Percentiles rank a stretch among this genome's conserved stretches.
phyloP scores from a whole-genome alignment of 2,888 invertebrate genomes.

The Drosophila dives region DNA sequence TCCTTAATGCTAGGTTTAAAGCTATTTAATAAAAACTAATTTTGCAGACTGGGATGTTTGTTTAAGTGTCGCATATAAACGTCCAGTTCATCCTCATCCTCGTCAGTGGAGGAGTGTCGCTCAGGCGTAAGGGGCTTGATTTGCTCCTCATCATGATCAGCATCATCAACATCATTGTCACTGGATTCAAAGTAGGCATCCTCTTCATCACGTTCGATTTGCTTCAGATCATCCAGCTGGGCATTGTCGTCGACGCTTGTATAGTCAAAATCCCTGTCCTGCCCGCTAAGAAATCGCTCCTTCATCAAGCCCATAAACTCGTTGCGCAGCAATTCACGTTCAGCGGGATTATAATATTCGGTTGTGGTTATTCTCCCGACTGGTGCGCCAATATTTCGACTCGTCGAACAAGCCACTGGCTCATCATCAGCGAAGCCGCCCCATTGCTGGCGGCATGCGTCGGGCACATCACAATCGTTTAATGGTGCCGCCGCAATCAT shows the following conservation, averaged over 20 bases:
- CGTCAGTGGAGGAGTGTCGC: conserved; percentile 17
- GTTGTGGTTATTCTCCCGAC: conserved; percentile 43
- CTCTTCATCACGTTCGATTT: conserved; percentile 92
- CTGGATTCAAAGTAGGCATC: conserved; percentile 96
- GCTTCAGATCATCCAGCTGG: conserved; percentile 91
- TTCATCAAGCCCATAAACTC: conserved; percentile 95
- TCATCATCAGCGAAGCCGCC: conserved; percentile 87
- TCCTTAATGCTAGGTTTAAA: conserved; percentile 49
- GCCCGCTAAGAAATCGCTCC: conserved; percentile 92
- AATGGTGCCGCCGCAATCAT: background rate
- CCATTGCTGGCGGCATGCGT: conserved; percentile 85
- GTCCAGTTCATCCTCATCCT: conserved; percentile 91
- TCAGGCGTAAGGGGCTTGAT: conserved; percentile 37
- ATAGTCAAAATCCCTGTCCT: conserved; percentile 94
- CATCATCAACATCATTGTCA: conserved; percentile 86
- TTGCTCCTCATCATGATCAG: background rate
- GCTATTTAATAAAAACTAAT: conserved; percentile 44
- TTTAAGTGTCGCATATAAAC: conserved; percentile 88
- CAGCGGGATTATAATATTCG: conserved; percentile 83
- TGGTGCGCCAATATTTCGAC: conserved; percentile 29
- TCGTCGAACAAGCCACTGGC: conserved; percentile 75
- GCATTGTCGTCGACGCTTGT: conserved; percentile 91
- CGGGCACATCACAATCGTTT: conserved; percentile 79
- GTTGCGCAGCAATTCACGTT: conserved; percentile 89
- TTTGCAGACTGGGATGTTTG: conserved; percentile 79